Percentiles rank a stretch among this genome's conserved stretches.
Conservation (phyloP, 37 sponge, comb jelly and placozoan genomes). For the Halichondria panicea region DNA sequence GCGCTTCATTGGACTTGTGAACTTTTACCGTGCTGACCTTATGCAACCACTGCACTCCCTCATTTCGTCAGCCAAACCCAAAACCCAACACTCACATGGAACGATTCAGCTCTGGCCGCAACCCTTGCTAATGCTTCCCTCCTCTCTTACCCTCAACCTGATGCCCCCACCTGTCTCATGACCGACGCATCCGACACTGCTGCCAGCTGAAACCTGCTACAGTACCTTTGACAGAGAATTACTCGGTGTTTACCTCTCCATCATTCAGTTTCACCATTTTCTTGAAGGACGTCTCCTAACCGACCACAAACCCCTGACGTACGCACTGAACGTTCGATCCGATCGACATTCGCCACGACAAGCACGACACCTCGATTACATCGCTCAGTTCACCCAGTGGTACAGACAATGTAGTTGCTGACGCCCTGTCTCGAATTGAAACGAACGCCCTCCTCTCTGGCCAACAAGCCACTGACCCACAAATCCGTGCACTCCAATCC, state of each 20-base stretch:
- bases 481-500: slow-evolving; percentile 33
- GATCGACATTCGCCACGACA: slow-evolving; percentile 48
- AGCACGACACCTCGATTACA: slow-evolving; percentile 62
- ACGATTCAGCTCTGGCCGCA: not conserved
- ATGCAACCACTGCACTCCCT: slow-evolving; percentile 49
- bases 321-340: slow-evolving; percentile 24
- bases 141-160: slow-evolving; percentile 28
- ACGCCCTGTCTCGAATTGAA: slow-evolving; percentile 66
- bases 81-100: slow-evolving; percentile 4
- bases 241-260: slow-evolving; percentile 48
- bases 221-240: slow-evolving; percentile 68
- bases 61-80: not conserved
- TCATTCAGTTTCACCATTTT: slow-evolving; percentile 48
- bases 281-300: slow-evolving; percentile 62
- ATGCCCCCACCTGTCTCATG: slow-evolving; percentile 45
- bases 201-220: slow-evolving; percentile 48
- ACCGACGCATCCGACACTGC: slow-evolving; percentile 61
- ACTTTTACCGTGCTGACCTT: slow-evolving; percentile 28
- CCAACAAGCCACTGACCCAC: slow-evolving; percentile 45
- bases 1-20: slow-evolving; percentile 40
- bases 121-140: slow-evolving; percentile 52
- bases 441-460: slow-evolving; percentile 32
- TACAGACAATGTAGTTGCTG: slow-evolving; percentile 48
- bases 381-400: slow-evolving; percentile 61
- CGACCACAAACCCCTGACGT: slow-evolving; percentile 71